phyloP scores from a whole-genome alignment of 2,888 invertebrate genomes.

The Drosophila mayaguana region DNA sequence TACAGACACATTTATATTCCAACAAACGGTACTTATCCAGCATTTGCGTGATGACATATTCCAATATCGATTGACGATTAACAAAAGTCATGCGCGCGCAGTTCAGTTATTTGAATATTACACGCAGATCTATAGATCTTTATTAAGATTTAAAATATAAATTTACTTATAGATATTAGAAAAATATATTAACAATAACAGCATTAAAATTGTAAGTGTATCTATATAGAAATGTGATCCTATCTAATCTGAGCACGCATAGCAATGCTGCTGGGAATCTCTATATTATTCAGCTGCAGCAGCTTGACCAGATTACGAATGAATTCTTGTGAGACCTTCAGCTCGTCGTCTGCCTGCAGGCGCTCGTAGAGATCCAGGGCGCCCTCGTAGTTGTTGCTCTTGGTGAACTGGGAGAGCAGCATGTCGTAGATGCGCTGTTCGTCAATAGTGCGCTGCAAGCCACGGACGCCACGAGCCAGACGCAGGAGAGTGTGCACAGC shows the following conservation, averaged over 20 bases:
- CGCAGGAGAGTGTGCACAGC: conserved; percentile 79
- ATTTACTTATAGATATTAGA: conserved; percentile 20
- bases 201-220: background rate
- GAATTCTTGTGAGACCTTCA: conserved; percentile 82
- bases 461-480: conserved; percentile 81
- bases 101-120: background rate
- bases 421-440: conserved; percentile 83
- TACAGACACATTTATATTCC: too few relatives aligned
- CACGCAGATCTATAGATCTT: background rate
- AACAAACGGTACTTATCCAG: background rate
- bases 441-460: conserved; percentile 78
- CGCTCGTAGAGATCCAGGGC: conserved; percentile 82
- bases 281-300: conserved; percentile 82
- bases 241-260: conserved; percentile 81
- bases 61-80: background rate
- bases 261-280: conserved; percentile 83
- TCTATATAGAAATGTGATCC: conserved; percentile 4
- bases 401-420: conserved; percentile 79
- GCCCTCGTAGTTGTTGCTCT: conserved; percentile 76
- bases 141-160: conserved; percentile 9
- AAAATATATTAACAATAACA: conserved; percentile 15
- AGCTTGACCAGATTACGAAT: conserved; percentile 79
- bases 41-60: background rate
- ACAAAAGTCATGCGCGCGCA: background rate
- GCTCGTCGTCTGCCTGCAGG: conserved; percentile 81